Conservation (phyloP, 2,113 vertebrate genomes). For the Paramormyrops kingsleyae region DNA sequence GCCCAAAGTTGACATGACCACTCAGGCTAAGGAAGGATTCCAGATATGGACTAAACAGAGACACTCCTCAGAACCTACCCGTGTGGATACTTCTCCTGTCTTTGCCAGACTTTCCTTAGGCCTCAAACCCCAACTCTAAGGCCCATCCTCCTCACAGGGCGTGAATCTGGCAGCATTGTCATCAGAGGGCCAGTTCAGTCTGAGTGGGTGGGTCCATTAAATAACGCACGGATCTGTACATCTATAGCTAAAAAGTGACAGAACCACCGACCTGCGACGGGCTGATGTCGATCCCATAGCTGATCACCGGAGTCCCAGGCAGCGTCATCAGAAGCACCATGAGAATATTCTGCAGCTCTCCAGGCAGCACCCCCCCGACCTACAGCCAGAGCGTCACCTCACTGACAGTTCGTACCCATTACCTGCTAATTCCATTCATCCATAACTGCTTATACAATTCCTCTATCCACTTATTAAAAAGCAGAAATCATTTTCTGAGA, state of each 20-base stretch:
- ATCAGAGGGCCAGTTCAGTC: not conserved
- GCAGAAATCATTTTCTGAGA: not conserved
- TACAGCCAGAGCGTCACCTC: conserved; percentile 18
- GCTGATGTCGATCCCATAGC: conserved; percentile 44
- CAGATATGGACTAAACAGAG: not conserved
- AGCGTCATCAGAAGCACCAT: conserved; percentile 62
- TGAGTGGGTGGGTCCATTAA: not conserved
- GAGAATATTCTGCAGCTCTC: conserved; percentile 46
- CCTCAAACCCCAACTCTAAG: not conserved
- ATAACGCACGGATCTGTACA: not conserved
- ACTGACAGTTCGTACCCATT: not conserved
- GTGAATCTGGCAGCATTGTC: not conserved
- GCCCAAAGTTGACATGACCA: not conserved
- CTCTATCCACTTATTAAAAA: not conserved
- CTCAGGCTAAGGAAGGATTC: not conserved
- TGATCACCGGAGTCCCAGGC: conserved; percentile 59
- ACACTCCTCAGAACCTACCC: not conserved
- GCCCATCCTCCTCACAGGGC: not conserved
- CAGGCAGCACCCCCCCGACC: conserved; percentile 43
- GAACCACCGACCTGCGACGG: conserved; percentile 35
- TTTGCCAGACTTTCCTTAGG: not conserved
- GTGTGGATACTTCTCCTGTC: not conserved
- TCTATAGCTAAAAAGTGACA: not conserved
- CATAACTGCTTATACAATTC: not conserved
- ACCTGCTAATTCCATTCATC: not conserved